Base-by-base conservation (phyloP, 2,888 invertebrate species). In the Gymnosoma rotundatum region DNA sequence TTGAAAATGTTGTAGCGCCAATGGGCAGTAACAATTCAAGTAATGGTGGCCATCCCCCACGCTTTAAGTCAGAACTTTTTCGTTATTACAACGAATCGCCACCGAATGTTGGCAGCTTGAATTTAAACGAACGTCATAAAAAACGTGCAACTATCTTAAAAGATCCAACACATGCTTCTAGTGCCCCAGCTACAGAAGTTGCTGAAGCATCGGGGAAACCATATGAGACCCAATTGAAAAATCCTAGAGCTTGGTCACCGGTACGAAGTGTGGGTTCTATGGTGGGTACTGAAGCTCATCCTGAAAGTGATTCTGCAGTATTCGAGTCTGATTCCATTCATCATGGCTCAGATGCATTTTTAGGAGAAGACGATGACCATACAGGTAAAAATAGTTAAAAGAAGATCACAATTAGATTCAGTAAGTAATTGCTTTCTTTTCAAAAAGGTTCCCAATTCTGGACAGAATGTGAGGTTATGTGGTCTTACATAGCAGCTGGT, bases 231-330 rank as follows among this genome's bases (percentile, higher is more conserved):
- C 95, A 95, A 86, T 92, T 95, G n/a, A 95, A 95, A 88, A 96
- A 96, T 92, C 96, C 96, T 21, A 94, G 96, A 88, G 96, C 96
- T 38, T 97, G 97, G 97, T 97, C 96, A 89, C 97, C 97, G 20
- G 96, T 97, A n/a, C 94, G 96, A 86, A 97, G 96, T 89, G 96
- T 96, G 10, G 97, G 97, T 12, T 97, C 97, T 32, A 95, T 97
- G 66, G 95, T 94, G 2, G 97, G 96, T 2, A 96, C 96, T 89
- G 97, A 97, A 92, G 97, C 95, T n/a, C 96, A 96, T 91, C 96
- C 96, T 4, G 96, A 96, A 90, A 95, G 96, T 86, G 97, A 97
- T 90, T 96, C 96, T 69, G 95, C 96, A 89, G 95, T 96, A 12
- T 96, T 96, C 91, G 96, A 96, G 93, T 94, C 95, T 6, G 96